These are phyloP conservation scores for Limonius californicus DNA, from an alignment of 1,140 invertebrate genomes.

Conservation along the genomic window DNA sequence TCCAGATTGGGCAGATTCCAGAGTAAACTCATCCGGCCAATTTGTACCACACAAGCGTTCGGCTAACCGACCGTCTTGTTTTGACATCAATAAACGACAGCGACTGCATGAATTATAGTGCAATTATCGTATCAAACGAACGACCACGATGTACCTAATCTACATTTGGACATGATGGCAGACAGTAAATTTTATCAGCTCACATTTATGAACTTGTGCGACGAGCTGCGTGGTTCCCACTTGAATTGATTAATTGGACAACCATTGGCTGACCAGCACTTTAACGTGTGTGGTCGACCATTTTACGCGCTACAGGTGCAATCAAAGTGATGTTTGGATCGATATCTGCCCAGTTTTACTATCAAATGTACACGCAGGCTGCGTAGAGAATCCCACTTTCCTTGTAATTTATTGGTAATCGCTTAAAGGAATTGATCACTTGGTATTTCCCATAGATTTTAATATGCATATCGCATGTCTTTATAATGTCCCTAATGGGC, in stretches of 20 bases:
- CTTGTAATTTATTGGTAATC: no score
- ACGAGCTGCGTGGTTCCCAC: background rate
- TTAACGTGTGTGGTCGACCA: background rate
- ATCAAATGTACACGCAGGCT: no score
- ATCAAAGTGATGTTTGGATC: background rate
- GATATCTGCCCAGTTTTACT: no score
- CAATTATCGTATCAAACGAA: background rate
- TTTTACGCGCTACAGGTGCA: background rate
- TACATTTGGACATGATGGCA: background rate
- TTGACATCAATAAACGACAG: background rate
- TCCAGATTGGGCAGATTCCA: no score
- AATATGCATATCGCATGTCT: no score
- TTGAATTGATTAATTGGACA: conserved; percentile 14
- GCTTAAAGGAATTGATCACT: no score
- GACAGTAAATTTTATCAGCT: background rate
- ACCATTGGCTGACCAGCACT: background rate
- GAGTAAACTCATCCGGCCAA: no score
- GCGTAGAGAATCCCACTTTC: no score
- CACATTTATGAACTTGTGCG: background rate
- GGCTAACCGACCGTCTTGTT: no score
- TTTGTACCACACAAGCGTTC: no score
- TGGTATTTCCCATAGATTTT: no score
- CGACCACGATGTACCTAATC: background rate
- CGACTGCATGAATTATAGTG: background rate
- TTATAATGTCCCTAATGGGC: no score